Base-by-base conservation (phyloP, 2,113 vertebrate species). In the Morone chrysops region DNA sequence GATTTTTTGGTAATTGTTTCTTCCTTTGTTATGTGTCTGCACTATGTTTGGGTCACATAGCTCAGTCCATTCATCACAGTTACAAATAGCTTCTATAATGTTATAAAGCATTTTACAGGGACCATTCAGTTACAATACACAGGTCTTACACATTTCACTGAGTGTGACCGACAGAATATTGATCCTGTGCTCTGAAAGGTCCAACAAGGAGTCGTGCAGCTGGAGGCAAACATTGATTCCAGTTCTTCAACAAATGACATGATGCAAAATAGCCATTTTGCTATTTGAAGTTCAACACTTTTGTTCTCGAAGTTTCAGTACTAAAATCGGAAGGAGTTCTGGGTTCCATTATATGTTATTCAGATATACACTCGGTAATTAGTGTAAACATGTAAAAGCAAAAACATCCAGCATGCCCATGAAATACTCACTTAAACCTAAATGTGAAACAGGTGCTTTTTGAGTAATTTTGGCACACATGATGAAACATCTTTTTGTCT, bases 381-480 rank as follows among this genome's bases (percentile, higher is more conserved):
- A 53, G 66, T 80, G 38, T 59, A 25, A 65, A 75, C 20, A 71
- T n/a, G 11, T 84, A 18, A 53, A 75, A 60, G 17, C 45, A 68
- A 51, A 73, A 41, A 66, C 54, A 75, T 71, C 63, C 59, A 68
- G 12, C 14, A 69, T 72, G 38, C 25, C 50, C 43, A 31, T 89
- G 59, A 75, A 88, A 47, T 14, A 70, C 53, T 80, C 62, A 76
- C 62, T 69, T 36, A 57, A 74, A 50, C 25, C 40, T 31, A 80
- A 81, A 90, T 86, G 65, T 31, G 25, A 74, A 90, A 87, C 84
- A 88, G 82, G 80, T 88, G 85, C 67, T 70, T 67, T 69, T 61
- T 62, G 8, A 62, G 25, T 36, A 63, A 31, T 69, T 78, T 70
- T 87, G 69, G 69, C 62, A 48, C 61, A 51, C 47, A 18, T 57